Evolutionary conservation across 1,140 invertebrate species (phyloP).

Genomic region (Tetramorium simillimum): DNA sequence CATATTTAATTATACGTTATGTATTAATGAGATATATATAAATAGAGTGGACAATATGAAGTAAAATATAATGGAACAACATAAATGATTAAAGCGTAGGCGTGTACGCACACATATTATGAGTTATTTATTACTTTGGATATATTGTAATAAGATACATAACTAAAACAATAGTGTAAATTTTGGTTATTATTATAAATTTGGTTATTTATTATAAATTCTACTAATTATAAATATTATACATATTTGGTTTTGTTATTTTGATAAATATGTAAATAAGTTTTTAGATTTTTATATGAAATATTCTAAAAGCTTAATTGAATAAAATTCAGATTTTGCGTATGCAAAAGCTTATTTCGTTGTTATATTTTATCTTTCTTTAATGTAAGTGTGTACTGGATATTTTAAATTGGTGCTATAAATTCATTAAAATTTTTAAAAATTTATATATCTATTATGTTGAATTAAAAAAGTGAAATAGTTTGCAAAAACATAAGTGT

Average conservation of each 20-base stretch:
- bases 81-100: conserved; percentile 15
- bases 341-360: not conserved
- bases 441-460: not conserved
- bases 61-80: conserved; percentile 1
- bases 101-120: not conserved
- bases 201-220: not conserved
- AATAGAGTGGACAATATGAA: not conserved
- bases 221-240: not conserved
- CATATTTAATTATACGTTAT: not conserved
- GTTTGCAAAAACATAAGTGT: not conserved
- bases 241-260: not conserved
- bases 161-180: not conserved
- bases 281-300: not conserved
- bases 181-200: not conserved
- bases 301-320: not conserved
- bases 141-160: not conserved
- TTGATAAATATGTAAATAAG: not conserved
- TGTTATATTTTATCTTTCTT: not conserved
- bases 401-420: not conserved
- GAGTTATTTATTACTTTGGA: not conserved
- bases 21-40: not conserved
- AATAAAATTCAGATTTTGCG: not conserved
- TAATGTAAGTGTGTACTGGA: not conserved
- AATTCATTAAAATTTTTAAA: not conserved
- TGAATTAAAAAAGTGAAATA: not conserved